Evolutionary conservation across 2,113 vertebrate genomes (phyloP).

Genomic region (Circaetus gallicus): DNA sequence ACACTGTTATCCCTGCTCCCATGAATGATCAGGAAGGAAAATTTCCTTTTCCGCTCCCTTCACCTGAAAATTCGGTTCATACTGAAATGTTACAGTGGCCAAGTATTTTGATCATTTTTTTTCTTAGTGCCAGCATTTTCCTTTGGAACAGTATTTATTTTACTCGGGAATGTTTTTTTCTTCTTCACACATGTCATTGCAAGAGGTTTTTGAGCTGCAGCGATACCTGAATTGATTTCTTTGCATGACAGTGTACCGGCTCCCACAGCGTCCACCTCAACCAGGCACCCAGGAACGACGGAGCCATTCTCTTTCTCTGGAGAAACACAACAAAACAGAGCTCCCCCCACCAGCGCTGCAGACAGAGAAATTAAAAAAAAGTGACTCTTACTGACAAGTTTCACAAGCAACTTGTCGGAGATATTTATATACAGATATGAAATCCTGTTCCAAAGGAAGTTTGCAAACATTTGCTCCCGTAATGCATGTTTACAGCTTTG

Average conservation of each 20-base stretch:
- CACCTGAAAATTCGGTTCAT: slow-evolving; percentile 33
- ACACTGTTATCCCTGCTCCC: neutral
- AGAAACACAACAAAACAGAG: neutral
- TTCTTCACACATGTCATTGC: neutral
- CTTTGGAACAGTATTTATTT: neutral
- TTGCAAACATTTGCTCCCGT: neutral
- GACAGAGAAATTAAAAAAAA: neutral
- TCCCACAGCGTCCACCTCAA: accelerated
- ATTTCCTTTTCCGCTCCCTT: neutral
- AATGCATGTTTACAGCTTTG: neutral
- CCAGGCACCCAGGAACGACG: accelerated
- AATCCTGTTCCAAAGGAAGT: neutral
- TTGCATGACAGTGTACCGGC: neutral
- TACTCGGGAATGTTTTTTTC: neutral
- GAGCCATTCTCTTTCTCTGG: neutral
- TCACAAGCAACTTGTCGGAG: neutral
- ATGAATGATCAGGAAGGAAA: neutral
- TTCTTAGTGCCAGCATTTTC: neutral
- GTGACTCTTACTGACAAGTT: neutral
- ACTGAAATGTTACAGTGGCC: neutral
- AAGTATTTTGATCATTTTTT: neutral
- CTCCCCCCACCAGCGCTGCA: neutral
- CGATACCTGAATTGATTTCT: neutral
- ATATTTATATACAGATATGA: neutral
- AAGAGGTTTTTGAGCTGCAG: neutral